These are phyloP conservation scores for Cosmopolites sordidus DNA, from an alignment of 2,888 invertebrate species.

Conservation along the genomic window DNA sequence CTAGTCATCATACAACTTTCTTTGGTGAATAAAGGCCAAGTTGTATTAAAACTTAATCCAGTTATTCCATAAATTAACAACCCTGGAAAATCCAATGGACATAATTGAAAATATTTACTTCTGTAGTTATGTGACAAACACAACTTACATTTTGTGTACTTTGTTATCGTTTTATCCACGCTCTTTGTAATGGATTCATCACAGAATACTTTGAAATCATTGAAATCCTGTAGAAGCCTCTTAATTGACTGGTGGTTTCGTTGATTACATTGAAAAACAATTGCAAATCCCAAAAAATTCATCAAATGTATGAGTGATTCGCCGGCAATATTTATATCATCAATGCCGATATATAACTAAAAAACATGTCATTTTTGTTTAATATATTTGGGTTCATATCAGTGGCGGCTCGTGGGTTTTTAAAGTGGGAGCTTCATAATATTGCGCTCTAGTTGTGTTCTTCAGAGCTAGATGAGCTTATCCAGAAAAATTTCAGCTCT, in stretches of 20 bases:
- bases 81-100: constrained; percentile 5
- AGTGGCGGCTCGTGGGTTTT: too few species aligned
- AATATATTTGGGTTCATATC: too few species aligned
- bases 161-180: constrained; percentile 4
- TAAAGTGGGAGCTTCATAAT: too few species aligned
- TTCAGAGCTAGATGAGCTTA: too few species aligned
- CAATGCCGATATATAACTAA: constrained; percentile 7
- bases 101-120: too few species aligned
- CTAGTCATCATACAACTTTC: constrained; percentile 3
- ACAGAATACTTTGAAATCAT: constrained; percentile 11
- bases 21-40: constrained; percentile 9
- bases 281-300: constrained; percentile 6
- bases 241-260: constrained; percentile 5
- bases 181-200: constrained; percentile 7
- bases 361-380: neutral
- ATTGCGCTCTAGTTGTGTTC: too few species aligned
- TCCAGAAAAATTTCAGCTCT: too few species aligned
- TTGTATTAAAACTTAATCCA: constrained; percentile 6
- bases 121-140: too few species aligned
- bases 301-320: constrained; percentile 10
- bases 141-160: constrained; percentile 12
- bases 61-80: constrained; percentile 4
- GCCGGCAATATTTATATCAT: constrained; percentile 3
- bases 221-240: constrained; percentile 10
- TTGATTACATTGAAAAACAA: constrained; percentile 6